phyloP scores from a whole-genome alignment of 2,888 invertebrate genomes.

The Pristionchus maxplancki region DNA sequence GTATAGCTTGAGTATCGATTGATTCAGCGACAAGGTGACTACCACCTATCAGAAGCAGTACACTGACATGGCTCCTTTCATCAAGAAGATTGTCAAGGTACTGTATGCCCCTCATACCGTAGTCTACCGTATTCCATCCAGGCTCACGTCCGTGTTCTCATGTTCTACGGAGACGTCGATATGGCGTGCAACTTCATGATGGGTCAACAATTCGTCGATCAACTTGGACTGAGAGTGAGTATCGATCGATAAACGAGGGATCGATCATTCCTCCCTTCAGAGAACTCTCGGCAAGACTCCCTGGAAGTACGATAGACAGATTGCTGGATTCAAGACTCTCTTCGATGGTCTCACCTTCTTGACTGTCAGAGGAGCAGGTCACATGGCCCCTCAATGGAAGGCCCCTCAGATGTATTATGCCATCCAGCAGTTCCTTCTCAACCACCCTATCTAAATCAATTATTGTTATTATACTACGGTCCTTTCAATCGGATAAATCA shows the following conservation, averaged over 20 bases:
- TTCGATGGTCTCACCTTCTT: slow-evolving; percentile 75
- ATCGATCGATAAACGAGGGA: not conserved
- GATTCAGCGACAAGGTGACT: slow-evolving; percentile 70
- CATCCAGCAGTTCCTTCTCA: slow-evolving; percentile 75
- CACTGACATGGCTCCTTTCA: slow-evolving; percentile 73
- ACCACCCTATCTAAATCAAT: slow-evolving; percentile 73
- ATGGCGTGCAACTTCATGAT: slow-evolving; percentile 75
- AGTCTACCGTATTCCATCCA: slow-evolving; percentile 54
- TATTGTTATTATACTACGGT: slow-evolving; percentile 2
- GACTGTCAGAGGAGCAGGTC: slow-evolving; percentile 70
- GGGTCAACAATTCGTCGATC: slow-evolving; percentile 74
- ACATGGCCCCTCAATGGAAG: slow-evolving; percentile 77
- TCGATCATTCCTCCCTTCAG: slow-evolving; percentile 55
- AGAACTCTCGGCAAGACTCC: slow-evolving; percentile 73
- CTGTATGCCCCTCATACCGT: not conserved
- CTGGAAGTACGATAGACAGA: slow-evolving; percentile 77
- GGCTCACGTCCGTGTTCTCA: slow-evolving; percentile 73
- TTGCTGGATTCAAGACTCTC: slow-evolving; percentile 78
- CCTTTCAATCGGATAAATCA: not conserved
- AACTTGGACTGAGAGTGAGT: slow-evolving; percentile 65
- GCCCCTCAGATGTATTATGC: slow-evolving; percentile 76
- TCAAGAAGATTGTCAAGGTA: slow-evolving; percentile 62
- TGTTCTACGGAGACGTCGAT: slow-evolving; percentile 76
- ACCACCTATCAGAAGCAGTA: slow-evolving; percentile 74
- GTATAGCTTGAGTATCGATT: not conserved